phyloP scores from a whole-genome alignment of 2,888 invertebrate genomes.

The Scrobipalpa atriplicella region DNA sequence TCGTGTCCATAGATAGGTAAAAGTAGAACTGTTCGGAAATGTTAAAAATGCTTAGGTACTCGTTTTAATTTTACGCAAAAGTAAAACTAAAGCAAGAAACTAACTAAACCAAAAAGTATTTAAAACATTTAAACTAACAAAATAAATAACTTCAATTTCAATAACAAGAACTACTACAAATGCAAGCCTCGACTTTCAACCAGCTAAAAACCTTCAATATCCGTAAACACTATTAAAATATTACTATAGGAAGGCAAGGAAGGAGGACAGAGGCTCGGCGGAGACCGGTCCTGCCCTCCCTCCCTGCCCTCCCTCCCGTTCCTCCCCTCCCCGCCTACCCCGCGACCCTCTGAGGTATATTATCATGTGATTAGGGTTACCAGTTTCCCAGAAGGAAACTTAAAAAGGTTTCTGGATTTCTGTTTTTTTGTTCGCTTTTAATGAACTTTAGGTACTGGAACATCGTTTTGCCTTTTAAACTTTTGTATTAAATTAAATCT shows the following conservation, averaged over 20 bases:
- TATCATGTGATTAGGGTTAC: constrained; percentile 13
- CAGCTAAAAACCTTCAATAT: not conserved
- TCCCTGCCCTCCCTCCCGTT: constrained; percentile 38
- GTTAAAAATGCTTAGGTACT: not conserved
- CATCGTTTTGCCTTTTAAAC: too few species aligned
- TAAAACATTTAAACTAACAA: not conserved
- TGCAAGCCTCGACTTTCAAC: not conserved
- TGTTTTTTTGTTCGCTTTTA: not conserved
- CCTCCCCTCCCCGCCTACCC: constrained; percentile 40
- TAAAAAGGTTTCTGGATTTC: not conserved
- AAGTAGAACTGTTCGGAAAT: not conserved
- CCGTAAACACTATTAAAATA: constrained; percentile 27
- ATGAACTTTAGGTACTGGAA: not conserved
- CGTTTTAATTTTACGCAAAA: too few species aligned
- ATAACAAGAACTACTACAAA: not conserved
- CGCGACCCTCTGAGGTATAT: constrained; percentile 36
- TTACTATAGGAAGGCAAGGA: constrained; percentile 49
- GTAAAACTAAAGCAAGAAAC: too few species aligned
- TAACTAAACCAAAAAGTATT: not conserved
- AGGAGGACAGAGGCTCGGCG: constrained; percentile 58
- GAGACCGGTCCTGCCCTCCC: constrained; percentile 56
- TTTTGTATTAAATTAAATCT: too few species aligned
- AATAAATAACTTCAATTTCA: not conserved
- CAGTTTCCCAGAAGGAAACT: not conserved
- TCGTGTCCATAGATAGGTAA: not conserved